phyloP scores from a whole-genome alignment of 2,113 vertebrate species.

The Daphoenositta chrysoptera region DNA sequence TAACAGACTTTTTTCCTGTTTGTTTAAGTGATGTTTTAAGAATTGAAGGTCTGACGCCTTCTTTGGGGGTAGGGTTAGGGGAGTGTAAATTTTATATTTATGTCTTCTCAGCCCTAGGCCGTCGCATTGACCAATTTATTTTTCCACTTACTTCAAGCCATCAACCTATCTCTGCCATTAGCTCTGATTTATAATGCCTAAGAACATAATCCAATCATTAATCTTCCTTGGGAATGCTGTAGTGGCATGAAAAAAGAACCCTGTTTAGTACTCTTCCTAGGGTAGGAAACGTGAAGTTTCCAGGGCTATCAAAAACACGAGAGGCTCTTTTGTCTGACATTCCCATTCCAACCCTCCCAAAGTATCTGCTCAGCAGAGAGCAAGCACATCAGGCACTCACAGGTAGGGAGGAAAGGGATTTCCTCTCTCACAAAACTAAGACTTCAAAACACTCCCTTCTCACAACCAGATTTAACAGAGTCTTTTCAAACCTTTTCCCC shows the following conservation, averaged over 20 bases:
- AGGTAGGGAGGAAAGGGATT: slow-evolving; percentile 12
- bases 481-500: not conserved
- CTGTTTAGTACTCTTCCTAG: slow-evolving; percentile 40
- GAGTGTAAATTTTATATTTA: slow-evolving; percentile 63
- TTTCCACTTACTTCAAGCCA: slow-evolving; percentile 69
- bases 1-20: not conserved
- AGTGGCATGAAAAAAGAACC: slow-evolving; percentile 22
- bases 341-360: not conserved
- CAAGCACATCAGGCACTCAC: not conserved
- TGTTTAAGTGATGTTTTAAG: slow-evolving; percentile 37
- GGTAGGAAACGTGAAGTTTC: slow-evolving; percentile 42
- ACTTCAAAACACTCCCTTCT: not conserved
- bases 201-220: slow-evolving; percentile 71
- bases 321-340: slow-evolving; percentile 20
- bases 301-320: slow-evolving; percentile 17
- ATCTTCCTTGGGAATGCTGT: slow-evolving; percentile 68
- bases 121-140: slow-evolving; percentile 65
- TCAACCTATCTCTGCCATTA: slow-evolving; percentile 69
- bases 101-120: slow-evolving; percentile 50
- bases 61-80: not conserved
- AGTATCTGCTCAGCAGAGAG: not conserved
- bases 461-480: not conserved
- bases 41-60: slow-evolving; percentile 5
- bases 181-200: slow-evolving; percentile 70
- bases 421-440: not conserved